Evolutionary conservation across 2,113 vertebrate genomes (phyloP), one percentile per base, ranked within the genome.

Genomic region (Nothobranchius furzeri): DNA sequence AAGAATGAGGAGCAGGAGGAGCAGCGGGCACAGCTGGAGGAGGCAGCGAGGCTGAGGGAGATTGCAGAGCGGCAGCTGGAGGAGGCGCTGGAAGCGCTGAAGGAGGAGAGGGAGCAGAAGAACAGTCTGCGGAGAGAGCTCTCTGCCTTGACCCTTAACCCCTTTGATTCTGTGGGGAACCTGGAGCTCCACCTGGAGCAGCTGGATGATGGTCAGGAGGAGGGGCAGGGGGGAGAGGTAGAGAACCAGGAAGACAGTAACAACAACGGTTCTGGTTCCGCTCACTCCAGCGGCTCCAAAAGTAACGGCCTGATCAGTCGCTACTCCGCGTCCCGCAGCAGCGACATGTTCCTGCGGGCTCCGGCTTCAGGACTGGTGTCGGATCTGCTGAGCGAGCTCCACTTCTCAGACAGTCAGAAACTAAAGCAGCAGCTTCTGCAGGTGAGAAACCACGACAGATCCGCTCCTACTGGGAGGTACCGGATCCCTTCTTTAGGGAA

Each of bases 71-170:
- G 78, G 42, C 94, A 95, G 76, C 89, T 95, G 81, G 94, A 95
- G 36, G 94, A 95, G 86, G 92, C 93, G 15, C 84, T 95, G 56
- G 93, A 95, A 82, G 87, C 93, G 45, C 88, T 95, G 81, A 93
- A 94, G 82, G 92, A 92, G 66, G 94, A 95, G 88, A 81, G 94
- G 50, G 94, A 95, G 88, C 93, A 95, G 81, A 95, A 94, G 83
- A 94, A 93, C 82, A 87, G 89, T 68, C 79, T 95, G 65, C 86
- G 93, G 20, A 74, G 92, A 58, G 94, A 95, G 49, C 88, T 95
- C 63, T 90, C 93, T 2, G 63, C 89, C 55, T 83, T 91, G 71
- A 81, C 88, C 57, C 75, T 92, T 9, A 92, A 92, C 78, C 90
- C 87, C 64, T 93, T 92, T 14, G 92, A 93, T 55, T 90, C 92